Base-by-base conservation (phyloP, 92 coral and sea anemone genomes). In the Porites divaricata region DNA sequence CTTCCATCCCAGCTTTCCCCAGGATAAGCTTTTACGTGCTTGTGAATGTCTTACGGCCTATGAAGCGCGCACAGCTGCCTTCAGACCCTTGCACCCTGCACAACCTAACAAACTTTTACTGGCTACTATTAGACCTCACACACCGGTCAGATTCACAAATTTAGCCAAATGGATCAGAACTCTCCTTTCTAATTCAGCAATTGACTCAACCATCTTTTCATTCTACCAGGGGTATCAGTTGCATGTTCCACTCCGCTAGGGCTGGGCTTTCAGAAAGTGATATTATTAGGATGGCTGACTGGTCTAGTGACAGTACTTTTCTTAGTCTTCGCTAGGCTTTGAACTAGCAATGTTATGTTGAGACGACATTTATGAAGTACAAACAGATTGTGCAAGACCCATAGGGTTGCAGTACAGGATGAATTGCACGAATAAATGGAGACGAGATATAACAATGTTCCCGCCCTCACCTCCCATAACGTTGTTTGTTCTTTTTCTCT, bases 181-280 rank as follows among this genome's bases (percentile, higher is more conserved):
- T 7, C 70, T 77, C 59, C 4, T 48, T 0, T 2, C 2, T n/a
- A 77, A 77, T 6, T 77, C 72, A n/a, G 71, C 71, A 0, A 77
- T 77, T 75, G 81, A 84, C 74, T 45, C 92, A 26, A 77, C 35
- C 25, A 48, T 72, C 21, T 84, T 84, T 52, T n/a, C 91, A 87
- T 63, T 90, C 90, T 51, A 81, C 86, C 11, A 65, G 93, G 24
- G 77, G 85, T 16, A n/a, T n/a, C n/a, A n/a, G 93, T 91, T 52
- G 77, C 92, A 11, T 77, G 89, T 9, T 84, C 86, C 16, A 74
- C 86, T 1, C 87, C 8, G 92, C 92, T 7, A 89, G 74, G 23
- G 81, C 82, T 19, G 92, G 88, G 35, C 63, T 88, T 25, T 75
- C 79, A 13, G 71, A 72, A 6, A 74, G 65, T 11, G 87, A 79